Evolutionary conservation across 2,888 invertebrate genomes (phyloP), one percentile per base, ranked within the genome.

Genomic region (Cryptosula pallasiana): DNA sequence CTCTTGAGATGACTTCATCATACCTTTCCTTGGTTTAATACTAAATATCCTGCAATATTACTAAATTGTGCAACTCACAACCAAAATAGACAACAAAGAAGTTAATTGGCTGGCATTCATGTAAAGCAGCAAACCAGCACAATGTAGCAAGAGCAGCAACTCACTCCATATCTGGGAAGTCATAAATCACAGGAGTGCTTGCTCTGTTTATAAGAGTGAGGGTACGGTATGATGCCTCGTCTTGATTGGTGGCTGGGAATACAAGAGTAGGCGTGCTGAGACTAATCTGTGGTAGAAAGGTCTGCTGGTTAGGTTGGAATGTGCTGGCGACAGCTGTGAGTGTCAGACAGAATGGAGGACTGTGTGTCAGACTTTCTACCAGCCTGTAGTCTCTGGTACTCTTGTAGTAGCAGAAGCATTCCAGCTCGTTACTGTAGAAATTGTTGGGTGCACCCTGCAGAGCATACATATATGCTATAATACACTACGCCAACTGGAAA

Each of bases 341-440:
- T 3, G 80, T 82, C 57, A 83, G 73, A 73, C 82, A 83, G 82
- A 83, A 84, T 2, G 84, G 83, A 20, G 83, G 83, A 73, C 76
- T 78, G 73, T 81, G 80, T 1, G 81, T 82, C 29, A 73, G 78
- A 54, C 81, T 81, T 72, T 83, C 81, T 35, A 83, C 82, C 71
- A 84, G 76, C 34, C 81, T 77, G 75, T 83, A 84, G 74, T 84
- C 83, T 45, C 83, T 74, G 73, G 82, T 74, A 74, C 82, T 82
- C 77, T 84, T 84, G 78, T 83, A 84, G 76, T 76, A 81, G 0
- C 79, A 82, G 73, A 77, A 84, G 72, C 82, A 82, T 75, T 84
- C 84, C 69, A 84, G 74, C 73, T 84, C 82, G 25, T 77, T 76
- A 9, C 82, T 82, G 75, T 78, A 84, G 71, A 84, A 78, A 75